Evolutionary conservation across 2,797 vertebrate genomes (phyloP), one percentile per base, ranked within the genome.

Genomic region (Chloroceryle inda): DNA sequence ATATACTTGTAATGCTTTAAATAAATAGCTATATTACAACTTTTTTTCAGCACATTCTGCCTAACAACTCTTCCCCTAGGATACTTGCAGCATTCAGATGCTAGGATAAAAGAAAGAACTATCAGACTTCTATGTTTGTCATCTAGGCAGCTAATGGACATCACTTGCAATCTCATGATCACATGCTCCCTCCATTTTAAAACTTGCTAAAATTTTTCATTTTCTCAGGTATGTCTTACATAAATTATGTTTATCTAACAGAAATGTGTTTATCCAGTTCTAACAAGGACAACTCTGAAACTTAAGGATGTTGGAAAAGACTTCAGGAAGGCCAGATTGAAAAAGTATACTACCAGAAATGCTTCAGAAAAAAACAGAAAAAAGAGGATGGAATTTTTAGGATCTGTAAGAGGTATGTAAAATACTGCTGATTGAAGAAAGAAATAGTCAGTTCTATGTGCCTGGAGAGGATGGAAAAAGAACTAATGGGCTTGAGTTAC

Each of bases 401-500:
- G 29, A 68, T 76, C 45, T 55, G 22, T 29, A 56, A 21, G 20
- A 87, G 75, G 47, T 67, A 84, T 5, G 3, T 67, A 78, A 89
- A 94, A 68, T 5, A 14, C 10, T 50, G 68, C 53, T 73, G 31
- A 73, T 31, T 37, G 40, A 89, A 94, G 67, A 92, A 82, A 40
- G 45, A 89, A 75, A 83, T 42, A 85, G 82, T 75, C 40, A 56
- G 18, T 81, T 87, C n/a, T 73, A 21, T 1, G 1, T 66, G 29
- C 29, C 17, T 73, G 69, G 26, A 66, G 29, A 82, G 11, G 27
- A 76, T 33, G 13, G 40, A 66, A 93, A 66, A 79, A 45, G 42
- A 88, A 82, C 67, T 69, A 85, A 91, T 50, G 53, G 29, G 13
- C 44, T 92, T 87, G 75, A 91, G 59, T 74, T 89, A 80, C 15